Evolutionary conservation across 2,113 vertebrate genomes (phyloP).

Genomic region (Bufo gargarizans): DNA sequence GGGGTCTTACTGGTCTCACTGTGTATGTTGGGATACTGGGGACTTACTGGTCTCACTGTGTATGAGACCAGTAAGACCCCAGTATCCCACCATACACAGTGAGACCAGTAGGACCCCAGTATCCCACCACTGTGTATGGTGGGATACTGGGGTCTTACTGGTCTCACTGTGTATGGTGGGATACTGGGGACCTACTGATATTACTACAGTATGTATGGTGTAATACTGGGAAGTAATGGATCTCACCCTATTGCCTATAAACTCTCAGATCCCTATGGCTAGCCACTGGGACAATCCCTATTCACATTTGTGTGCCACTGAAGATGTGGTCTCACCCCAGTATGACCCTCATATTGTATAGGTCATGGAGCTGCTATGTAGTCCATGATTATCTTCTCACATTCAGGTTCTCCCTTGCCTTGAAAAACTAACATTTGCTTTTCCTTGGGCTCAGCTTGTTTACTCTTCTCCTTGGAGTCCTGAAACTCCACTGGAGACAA

Average conservation of each 20-base stretch:
- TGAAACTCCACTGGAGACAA: slow-evolving; percentile 36
- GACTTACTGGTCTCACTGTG: too few relatives aligned
- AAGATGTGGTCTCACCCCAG: neutral
- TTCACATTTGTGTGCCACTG: neutral
- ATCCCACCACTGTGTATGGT: too few relatives aligned
- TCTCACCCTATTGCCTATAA: neutral
- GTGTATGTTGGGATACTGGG: too few relatives aligned
- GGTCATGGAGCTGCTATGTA: neutral
- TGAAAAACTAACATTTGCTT: slow-evolving; percentile 5
- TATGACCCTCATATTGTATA: neutral
- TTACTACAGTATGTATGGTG: neutral
- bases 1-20: too few relatives aligned
- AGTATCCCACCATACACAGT: too few relatives aligned
- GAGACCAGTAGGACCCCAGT: too few relatives aligned
- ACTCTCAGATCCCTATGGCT: neutral
- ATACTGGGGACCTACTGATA: too few relatives aligned
- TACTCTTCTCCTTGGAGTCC: slow-evolving; percentile 14
- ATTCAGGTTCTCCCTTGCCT: neutral
- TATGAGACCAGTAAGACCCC: too few relatives aligned
- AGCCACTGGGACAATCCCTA: neutral
- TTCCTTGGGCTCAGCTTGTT: slow-evolving; percentile 7
- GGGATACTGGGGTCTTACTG: too few relatives aligned
- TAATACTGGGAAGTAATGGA: neutral
- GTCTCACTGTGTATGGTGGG: too few relatives aligned
- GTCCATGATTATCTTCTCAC: neutral